phyloP scores from a whole-genome alignment of 2,113 vertebrate species.

The Sinocyclocheilus anshuiensis region DNA sequence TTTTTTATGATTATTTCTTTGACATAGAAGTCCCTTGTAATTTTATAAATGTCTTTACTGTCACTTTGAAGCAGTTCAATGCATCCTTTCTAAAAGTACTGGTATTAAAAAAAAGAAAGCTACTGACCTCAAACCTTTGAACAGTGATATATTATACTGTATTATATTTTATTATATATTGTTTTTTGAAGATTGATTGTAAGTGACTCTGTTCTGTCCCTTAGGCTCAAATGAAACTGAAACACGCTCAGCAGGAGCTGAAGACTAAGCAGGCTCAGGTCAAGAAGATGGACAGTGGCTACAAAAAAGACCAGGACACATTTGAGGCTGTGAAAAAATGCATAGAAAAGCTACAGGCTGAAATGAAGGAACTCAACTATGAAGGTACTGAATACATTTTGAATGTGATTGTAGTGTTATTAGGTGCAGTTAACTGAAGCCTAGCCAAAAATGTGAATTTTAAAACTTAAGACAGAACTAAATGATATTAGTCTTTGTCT shows the following conservation, averaged over 20 bases:
- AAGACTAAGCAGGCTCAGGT: conserved; percentile 88
- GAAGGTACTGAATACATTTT: conserved; percentile 77
- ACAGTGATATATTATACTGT: not conserved
- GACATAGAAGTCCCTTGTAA: not conserved
- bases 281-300: conserved; percentile 87
- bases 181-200: not conserved
- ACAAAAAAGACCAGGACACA: conserved; percentile 83
- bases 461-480: not conserved
- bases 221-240: conserved; percentile 92
- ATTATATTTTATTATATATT: not conserved
- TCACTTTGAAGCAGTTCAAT: not conserved
- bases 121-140: not conserved
- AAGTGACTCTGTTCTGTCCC: conserved; percentile 12
- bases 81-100: not conserved
- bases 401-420: not conserved
- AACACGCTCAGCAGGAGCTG: conserved; percentile 86
- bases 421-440: not conserved
- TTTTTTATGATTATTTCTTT: not conserved
- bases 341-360: conserved; percentile 79
- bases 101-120: not conserved
- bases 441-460: not conserved
- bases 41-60: not conserved
- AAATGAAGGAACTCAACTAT: conserved; percentile 85
- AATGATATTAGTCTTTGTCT: not conserved
- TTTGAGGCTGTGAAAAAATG: conserved; percentile 77